These are phyloP conservation scores for Hucho hucho DNA, from an alignment of 2,113 vertebrate genomes.

Conservation along the genomic window DNA sequence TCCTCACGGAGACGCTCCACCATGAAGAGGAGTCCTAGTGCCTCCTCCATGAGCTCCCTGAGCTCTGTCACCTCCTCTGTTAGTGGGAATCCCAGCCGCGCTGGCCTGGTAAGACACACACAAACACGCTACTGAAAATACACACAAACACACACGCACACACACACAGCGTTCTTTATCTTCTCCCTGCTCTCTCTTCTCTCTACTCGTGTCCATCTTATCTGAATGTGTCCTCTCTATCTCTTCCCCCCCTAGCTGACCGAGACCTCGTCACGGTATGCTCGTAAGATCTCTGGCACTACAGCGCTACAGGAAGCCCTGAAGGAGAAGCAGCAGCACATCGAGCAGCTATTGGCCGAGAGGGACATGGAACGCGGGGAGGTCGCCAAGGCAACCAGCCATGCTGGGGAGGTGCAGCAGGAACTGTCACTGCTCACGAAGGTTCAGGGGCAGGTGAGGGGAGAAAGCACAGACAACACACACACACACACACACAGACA, in stretches of 20 bases:
- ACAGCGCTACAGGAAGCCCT: constrained; percentile 95
- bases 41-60: constrained; percentile 94
- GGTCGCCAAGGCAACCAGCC: constrained; percentile 94
- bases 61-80: constrained; percentile 95
- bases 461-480: not conserved
- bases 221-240: no score
- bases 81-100: constrained; percentile 94
- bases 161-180: not conserved
- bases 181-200: not conserved
- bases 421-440: constrained; percentile 86
- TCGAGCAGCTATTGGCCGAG: constrained; percentile 96
- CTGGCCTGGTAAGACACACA: constrained; percentile 86
- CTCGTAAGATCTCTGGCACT: constrained; percentile 95
- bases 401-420: constrained; percentile 92
- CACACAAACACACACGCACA: not conserved
- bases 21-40: constrained; percentile 91
- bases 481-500: no score
- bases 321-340: constrained; percentile 99
- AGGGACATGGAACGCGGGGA: constrained; percentile 94
- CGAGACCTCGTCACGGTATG: constrained; percentile 94
- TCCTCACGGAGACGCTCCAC: constrained; percentile 83
- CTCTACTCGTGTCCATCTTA: not conserved
- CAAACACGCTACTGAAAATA: no score
- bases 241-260: constrained; percentile 78
- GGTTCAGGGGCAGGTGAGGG: constrained; percentile 90